Percentiles rank a stretch among this genome's conserved stretches.
These are phyloP conservation scores for Dendrocincla tyrannina DNA, from an alignment of 2,797 vertebrate species.

Conservation along the genomic window DNA sequence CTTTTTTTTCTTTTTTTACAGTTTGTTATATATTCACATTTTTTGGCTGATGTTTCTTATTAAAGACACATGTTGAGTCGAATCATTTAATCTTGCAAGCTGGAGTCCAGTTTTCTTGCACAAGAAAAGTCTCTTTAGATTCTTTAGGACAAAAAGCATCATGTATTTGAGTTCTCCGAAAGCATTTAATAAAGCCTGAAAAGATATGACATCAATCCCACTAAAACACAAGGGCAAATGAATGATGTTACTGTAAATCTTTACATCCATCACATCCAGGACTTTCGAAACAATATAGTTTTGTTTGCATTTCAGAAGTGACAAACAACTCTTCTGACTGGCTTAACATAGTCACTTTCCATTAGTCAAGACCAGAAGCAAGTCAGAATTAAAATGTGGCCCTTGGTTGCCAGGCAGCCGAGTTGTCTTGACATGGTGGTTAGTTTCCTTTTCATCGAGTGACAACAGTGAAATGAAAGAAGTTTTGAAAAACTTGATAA, in stretches of 20 bases:
- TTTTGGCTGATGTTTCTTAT: conserved; percentile 83
- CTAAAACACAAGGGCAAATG: conserved; percentile 94
- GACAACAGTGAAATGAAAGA: conserved; percentile 99
- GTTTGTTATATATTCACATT: conserved; percentile 78
- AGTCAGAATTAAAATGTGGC: conserved; percentile 99
- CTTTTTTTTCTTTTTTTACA: conserved; percentile 58
- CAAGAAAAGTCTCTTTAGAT: conserved; percentile 71
- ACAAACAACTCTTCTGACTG: conserved; percentile 99
- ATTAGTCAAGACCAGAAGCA: conserved; percentile 97
- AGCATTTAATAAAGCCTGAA: conserved; percentile 96
- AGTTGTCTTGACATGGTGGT: conserved; percentile 99
- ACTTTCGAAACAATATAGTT: conserved; percentile 95
- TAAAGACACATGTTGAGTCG: conserved; percentile 84
- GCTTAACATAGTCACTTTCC: conserved; percentile 98
- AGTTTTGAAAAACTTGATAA: conserved; percentile 99
- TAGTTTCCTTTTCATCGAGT: conserved; percentile 99
- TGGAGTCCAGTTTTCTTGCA: conserved; percentile 75
- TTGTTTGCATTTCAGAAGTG: conserved; percentile 98
- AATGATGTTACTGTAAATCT: conserved; percentile 96
- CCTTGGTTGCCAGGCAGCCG: conserved; percentile 96
- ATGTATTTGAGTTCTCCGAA: conserved; percentile 85
- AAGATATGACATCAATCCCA: conserved; percentile 98
- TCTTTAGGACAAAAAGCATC: conserved; percentile 85
- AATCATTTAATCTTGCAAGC: conserved; percentile 89
- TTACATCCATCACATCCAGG: conserved; percentile 92